phyloP scores from a whole-genome alignment of 2,888 invertebrate species.

The Cantharis rufa region DNA sequence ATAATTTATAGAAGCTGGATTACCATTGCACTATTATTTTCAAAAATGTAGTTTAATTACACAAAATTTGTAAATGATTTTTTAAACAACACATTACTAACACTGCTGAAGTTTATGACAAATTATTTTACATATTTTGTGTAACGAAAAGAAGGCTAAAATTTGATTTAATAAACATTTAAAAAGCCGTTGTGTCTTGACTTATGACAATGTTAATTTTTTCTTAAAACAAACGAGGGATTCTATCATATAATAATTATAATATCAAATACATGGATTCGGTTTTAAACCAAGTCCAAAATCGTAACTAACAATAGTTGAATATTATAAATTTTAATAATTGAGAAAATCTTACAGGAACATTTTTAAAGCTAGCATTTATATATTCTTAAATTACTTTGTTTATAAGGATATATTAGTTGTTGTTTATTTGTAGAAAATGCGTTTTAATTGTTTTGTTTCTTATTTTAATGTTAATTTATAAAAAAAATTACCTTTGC shows the following conservation, averaged over 20 bases:
- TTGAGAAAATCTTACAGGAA: neutral
- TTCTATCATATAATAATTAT: neutral
- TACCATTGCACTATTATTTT: slow-evolving; percentile 14
- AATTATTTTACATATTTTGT: slow-evolving; percentile 17
- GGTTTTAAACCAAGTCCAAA: neutral
- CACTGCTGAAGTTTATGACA: neutral
- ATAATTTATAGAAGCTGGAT: neutral
- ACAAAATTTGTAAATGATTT: slow-evolving; percentile 17
- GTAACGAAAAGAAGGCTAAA: slow-evolving; percentile 21
- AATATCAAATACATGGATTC: neutral
- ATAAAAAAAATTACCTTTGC: neutral
- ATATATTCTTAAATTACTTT: neutral
- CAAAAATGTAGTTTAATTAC: slow-evolving; percentile 7
- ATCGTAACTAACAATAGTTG: neutral
- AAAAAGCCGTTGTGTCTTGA: neutral
- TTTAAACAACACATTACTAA: neutral
- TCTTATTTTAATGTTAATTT: neutral
- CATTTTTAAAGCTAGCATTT: neutral
- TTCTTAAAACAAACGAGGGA: neutral
- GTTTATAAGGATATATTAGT: neutral
- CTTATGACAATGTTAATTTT: neutral
- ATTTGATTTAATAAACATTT: slow-evolving; percentile 17
- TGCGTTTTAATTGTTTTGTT: neutral
- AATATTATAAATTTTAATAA: neutral
- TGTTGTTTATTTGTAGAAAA: neutral